phyloP scores from a whole-genome alignment of 2,888 invertebrate species.

The Leistus spinibarbis region DNA sequence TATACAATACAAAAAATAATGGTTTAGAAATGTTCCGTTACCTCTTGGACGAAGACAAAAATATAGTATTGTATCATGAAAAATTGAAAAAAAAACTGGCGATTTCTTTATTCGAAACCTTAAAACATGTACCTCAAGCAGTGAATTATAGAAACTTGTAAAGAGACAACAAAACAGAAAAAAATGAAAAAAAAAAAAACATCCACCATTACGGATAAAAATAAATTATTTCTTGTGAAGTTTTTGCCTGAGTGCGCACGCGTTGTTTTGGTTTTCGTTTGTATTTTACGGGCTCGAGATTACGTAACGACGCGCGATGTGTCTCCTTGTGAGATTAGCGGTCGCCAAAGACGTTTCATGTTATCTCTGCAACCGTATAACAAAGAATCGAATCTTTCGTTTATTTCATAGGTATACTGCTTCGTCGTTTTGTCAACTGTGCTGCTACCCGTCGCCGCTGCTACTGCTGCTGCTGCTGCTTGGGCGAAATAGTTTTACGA shows the following conservation, averaged over 20 bases:
- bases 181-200: background rate
- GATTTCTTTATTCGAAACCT: no score
- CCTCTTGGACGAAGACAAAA: no score
- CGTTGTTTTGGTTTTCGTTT: background rate
- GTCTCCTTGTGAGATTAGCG: conserved; percentile 20
- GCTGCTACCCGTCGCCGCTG: no score
- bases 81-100: no score
- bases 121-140: no score
- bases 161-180: no score
- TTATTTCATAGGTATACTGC: background rate
- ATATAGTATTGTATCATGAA: no score
- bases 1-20: no score
- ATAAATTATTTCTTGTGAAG: background rate
- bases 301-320: conserved; percentile 18
- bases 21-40: no score
- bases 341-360: conserved; percentile 9
- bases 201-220: background rate
- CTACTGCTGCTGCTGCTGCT: background rate
- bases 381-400: background rate
- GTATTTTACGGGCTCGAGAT: background rate
- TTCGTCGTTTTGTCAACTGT: background rate
- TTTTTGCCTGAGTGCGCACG: background rate
- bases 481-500: conserved; percentile 29
- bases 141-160: no score
- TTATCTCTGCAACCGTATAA: conserved; percentile 13